Evolutionary conservation across 1,140 invertebrate genomes (phyloP), one percentile per base, ranked within the genome.

Genomic region (Drosophila persimilis): DNA sequence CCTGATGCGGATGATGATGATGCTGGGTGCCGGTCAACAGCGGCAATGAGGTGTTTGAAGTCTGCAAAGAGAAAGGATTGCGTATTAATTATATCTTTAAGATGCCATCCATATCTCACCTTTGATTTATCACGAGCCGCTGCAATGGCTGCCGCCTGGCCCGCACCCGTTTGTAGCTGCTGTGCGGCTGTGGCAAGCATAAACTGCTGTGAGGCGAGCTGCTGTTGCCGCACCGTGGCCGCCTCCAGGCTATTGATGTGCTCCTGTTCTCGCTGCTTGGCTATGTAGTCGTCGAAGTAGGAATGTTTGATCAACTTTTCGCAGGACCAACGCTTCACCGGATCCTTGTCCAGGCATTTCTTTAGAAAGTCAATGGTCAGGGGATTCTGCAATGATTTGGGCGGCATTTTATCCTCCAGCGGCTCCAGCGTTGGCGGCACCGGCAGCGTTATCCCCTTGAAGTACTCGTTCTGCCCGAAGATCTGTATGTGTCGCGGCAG

Each of bases 261-360:
- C 56, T 91, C 90, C 60, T 80, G 53, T 47, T 91, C 90, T 13
- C 90, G 77, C 56, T 90, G 84, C 74, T 90, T 89, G 77, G 90
- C 90, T 60, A 90, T 80, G 56, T 91, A 91, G 60, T 91, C 91
- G 45, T 91, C 91, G 56, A 91, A 91, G 61, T 91, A 91, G 11
- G 95, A 94, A 92, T 99, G 98, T 61, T 95, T 93, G 11, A 99
- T 91, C 20, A 99, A 93, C 91, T 98, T 96, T 77, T 98, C 96
- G 92, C 98, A 97, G 0, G 96, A 96, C 95, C 96, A 97, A 77
- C 99, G 93, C 90, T 96, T 95, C 50, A 94, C 93, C 0, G 98
- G 98, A 92, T 99, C 97, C 92, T 98, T 98, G 89, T 98, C 97
- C 52, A 99, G 92, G 90, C 98, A 99, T 94, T 96, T 97, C 95